A percentile compares a stretch with the other conserved stretches of the same genome.
phyloP scores from a whole-genome alignment of 2,113 vertebrate species.

The Saguinus imperator region DNA sequence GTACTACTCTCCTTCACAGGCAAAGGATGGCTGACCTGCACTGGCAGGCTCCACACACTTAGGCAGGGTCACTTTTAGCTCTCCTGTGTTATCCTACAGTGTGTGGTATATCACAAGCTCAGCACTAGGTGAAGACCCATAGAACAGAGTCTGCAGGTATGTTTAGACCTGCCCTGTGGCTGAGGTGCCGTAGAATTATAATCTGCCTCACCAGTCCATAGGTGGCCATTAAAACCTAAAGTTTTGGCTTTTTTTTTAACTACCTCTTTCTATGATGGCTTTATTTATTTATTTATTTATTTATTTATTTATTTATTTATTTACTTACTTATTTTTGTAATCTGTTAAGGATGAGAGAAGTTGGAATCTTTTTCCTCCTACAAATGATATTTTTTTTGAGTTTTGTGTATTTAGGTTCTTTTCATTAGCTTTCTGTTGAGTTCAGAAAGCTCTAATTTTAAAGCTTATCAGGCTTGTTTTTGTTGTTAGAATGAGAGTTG shows the following conservation, averaged over 20 bases:
- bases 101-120: neutral
- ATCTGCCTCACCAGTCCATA: neutral
- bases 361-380: neutral
- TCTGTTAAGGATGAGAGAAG: neutral
- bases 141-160: neutral
- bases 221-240: neutral
- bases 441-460: slow-evolving; percentile 4
- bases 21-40: neutral
- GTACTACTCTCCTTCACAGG: neutral
- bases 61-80: neutral
- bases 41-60: neutral
- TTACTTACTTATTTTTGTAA: neutral
- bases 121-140: neutral
- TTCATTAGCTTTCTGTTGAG: neutral
- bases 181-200: neutral
- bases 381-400: neutral
- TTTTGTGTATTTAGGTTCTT: neutral
- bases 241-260: neutral
- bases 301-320: neutral
- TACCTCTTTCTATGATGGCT: neutral
- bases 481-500: neutral
- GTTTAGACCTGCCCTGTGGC: neutral
- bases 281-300: neutral
- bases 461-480: neutral
- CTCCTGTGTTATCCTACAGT: neutral